A percentile compares a stretch with the other conserved stretches of the same genome.
Evolutionary conservation across 2,113 vertebrate species (phyloP).

Genomic region (Gulo gulo): DNA sequence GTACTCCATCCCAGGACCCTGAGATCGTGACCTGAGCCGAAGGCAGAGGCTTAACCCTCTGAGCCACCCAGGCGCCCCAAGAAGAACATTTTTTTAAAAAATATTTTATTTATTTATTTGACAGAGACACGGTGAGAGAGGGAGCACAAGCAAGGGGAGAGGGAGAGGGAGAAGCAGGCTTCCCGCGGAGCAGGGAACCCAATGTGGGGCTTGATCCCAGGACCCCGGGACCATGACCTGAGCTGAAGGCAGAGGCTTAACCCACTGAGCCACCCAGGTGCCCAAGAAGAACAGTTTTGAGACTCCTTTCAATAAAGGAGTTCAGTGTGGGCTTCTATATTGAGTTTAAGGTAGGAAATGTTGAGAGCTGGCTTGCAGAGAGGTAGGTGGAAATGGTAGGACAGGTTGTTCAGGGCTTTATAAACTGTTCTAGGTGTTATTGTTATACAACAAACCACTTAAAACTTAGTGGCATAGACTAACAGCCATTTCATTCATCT

Average conservation of each 20-base stretch:
- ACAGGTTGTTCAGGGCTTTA: constrained; percentile 3
- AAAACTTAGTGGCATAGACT: not conserved
- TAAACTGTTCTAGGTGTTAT: not conserved
- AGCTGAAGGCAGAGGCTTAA: too few species aligned
- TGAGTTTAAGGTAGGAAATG: not conserved
- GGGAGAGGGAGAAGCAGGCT: too few species aligned
- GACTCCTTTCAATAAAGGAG: not conserved
- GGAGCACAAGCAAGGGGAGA: too few species aligned
- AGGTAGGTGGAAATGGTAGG: not conserved
- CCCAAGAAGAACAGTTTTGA: not conserved
- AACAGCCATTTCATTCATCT: not conserved
- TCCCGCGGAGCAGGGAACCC: too few species aligned
- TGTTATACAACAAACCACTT: not conserved
- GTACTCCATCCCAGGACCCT: too few species aligned
- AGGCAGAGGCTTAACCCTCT: too few species aligned
- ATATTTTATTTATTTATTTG: too few species aligned
- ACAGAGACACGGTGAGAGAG: too few species aligned
- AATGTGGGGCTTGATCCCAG: too few species aligned
- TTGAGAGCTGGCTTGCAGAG: not conserved
- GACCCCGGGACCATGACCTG: too few species aligned
- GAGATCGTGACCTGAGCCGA: too few species aligned
- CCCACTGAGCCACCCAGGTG: too few species aligned
- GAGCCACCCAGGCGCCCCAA: not conserved
- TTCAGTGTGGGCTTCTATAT: not conserved
- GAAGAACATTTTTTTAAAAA: not conserved